Conservation (phyloP, 2,113 vertebrate genomes). For the Bos indicus region DNA sequence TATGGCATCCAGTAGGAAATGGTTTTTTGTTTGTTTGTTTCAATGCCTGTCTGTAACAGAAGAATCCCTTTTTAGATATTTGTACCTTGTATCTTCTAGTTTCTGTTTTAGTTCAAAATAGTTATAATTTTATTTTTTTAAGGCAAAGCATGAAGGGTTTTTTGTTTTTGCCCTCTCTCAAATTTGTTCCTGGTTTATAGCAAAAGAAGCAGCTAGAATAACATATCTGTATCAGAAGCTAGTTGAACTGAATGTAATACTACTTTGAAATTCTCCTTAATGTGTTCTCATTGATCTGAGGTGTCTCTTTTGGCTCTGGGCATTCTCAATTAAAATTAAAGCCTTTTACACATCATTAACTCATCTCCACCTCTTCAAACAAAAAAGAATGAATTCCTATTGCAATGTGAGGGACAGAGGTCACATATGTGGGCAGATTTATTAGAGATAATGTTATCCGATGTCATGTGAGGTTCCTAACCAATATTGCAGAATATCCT, state of each 20-base stretch:
- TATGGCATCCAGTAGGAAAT: background rate
- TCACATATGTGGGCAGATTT: background rate
- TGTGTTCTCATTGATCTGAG: background rate
- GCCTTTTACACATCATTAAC: background rate
- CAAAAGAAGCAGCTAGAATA: background rate
- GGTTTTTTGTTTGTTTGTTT: background rate
- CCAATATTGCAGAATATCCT: background rate
- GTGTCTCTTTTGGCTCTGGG: background rate
- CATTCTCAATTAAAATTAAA: slow-evolving; percentile 30
- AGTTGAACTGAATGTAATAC: background rate
- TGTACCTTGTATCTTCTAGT: background rate
- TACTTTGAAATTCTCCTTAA: slow-evolving; percentile 16
- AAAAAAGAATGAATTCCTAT: background rate
- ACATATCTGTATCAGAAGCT: background rate
- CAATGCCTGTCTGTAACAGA: background rate
- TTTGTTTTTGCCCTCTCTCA: background rate
- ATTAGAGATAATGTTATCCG: background rate
- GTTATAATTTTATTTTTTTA: slow-evolving; percentile 8
- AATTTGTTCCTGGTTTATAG: background rate
- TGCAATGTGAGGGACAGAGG: background rate
- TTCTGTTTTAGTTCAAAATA: slow-evolving; percentile 21
- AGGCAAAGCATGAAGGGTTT: background rate
- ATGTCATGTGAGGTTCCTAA: background rate
- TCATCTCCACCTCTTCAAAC: background rate
- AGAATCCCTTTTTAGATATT: background rate